Percentiles rank a stretch among this genome's conserved stretches.
These are phyloP conservation scores for Lagocephalus sceleratus DNA, from an alignment of 2,797 vertebrate species.

Conservation along the genomic window DNA sequence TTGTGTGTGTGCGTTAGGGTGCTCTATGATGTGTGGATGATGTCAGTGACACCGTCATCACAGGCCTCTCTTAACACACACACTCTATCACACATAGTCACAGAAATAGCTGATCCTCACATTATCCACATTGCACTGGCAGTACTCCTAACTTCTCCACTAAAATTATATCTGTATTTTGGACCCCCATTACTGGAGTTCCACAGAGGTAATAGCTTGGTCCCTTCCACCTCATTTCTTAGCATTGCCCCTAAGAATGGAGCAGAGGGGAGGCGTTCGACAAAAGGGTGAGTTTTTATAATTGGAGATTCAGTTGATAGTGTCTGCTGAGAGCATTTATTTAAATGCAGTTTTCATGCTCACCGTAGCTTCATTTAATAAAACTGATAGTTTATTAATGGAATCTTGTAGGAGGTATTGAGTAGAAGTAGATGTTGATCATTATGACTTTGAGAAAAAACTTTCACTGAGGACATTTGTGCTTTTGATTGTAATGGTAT, in stretches of 20 bases:
- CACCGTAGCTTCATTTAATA: background rate
- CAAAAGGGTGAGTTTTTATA: conserved; percentile 72
- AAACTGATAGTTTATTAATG: background rate
- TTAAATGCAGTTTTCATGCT: background rate
- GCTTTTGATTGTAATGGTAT: conserved; percentile 1
- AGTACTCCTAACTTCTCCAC: conserved; percentile 60
- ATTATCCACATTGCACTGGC: conserved; percentile 57
- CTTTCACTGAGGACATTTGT: no score
- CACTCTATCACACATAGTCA: conserved; percentile 40
- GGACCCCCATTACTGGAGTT: conserved; percentile 53
- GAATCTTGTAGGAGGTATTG: background rate
- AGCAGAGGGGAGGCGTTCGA: conserved; percentile 72
- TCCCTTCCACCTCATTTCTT: conserved; percentile 48
- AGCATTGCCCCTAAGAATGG: conserved; percentile 71
- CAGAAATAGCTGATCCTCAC: conserved; percentile 76
- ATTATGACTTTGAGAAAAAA: no score
- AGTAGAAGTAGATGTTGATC: background rate
- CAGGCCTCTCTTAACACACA: conserved; percentile 43
- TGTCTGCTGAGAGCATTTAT: background rate
- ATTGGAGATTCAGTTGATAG: background rate
- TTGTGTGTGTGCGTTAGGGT: conserved; percentile 39
- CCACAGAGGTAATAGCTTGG: conserved; percentile 44
- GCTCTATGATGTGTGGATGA: conserved; percentile 74
- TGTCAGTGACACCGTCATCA: conserved; percentile 66
- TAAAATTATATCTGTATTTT: conserved; percentile 39